A percentile compares a stretch with the other conserved stretches of the same genome.
phyloP scores from a whole-genome alignment of 2,888 invertebrate species.

The Limnephilus marmoratus region DNA sequence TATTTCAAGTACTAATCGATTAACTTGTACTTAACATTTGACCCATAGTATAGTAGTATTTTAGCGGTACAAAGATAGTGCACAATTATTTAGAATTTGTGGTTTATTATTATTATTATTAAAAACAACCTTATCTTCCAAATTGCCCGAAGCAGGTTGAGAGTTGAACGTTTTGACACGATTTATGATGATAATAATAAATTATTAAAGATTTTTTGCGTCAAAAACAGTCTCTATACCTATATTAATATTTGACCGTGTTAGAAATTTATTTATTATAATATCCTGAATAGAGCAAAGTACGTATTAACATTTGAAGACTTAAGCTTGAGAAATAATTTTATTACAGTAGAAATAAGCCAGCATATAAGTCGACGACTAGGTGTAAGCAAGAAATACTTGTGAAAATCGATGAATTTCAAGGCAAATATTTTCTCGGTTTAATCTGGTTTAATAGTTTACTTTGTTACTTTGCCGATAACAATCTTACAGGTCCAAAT shows the following conservation, averaged over 20 bases:
- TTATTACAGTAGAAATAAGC: neutral
- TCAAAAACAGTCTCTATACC: no score
- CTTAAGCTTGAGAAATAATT: neutral
- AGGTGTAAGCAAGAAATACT: neutral
- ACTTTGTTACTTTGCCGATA: neutral
- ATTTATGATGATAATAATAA: neutral
- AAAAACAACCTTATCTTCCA: neutral
- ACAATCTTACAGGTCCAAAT: neutral
- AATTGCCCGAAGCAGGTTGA: neutral
- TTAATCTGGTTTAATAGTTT: no score
- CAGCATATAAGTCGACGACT: neutral
- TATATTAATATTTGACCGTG: no score
- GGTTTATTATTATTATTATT: neutral
- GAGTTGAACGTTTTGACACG: constrained; percentile 9
- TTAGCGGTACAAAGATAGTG: neutral
- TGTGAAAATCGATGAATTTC: neutral
- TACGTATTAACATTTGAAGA: neutral
- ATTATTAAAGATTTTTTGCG: neutral
- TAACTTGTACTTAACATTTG: neutral
- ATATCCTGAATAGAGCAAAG: neutral
- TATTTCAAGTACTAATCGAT: neutral
- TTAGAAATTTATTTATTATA: neutral
- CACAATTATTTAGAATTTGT: neutral
- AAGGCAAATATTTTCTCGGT: neutral
- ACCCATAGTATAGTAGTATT: neutral